phyloP scores from a whole-genome alignment of 2,113 vertebrate species.

The Mobula birostris region DNA sequence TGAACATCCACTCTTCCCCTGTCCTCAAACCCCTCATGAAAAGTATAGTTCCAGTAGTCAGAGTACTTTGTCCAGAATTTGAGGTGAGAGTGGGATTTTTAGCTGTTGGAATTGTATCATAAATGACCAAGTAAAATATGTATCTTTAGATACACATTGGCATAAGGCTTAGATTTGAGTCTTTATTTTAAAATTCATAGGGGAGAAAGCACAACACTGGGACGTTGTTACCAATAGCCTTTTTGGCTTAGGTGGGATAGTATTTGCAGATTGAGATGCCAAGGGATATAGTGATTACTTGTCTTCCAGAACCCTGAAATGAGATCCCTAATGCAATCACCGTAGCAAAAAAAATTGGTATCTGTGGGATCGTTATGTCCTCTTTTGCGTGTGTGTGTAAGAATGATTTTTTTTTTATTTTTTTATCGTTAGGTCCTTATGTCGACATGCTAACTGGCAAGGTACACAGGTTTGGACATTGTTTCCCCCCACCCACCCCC shows the following conservation, averaged over 20 bases:
- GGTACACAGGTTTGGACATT: slow-evolving; percentile 29
- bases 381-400: background rate
- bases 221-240: background rate
- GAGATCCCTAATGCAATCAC: background rate
- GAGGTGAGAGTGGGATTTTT: background rate
- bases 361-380: background rate
- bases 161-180: background rate
- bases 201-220: background rate
- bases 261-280: background rate
- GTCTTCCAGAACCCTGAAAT: background rate
- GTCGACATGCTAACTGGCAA: slow-evolving; percentile 31
- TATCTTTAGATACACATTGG: background rate
- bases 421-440: slow-evolving; percentile 16
- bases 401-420: slow-evolving; percentile 20
- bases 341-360: background rate
- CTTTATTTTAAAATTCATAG: background rate
- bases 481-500: background rate
- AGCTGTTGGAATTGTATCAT: background rate
- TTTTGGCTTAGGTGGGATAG: background rate
- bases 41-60: background rate
- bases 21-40: too few species aligned
- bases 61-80: background rate
- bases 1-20: background rate
- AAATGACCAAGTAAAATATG: background rate
- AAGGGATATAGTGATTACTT: background rate